Base-by-base conservation (phyloP, 53 echinoderm and acorn worm species). In the Echinometra lucunter region DNA sequence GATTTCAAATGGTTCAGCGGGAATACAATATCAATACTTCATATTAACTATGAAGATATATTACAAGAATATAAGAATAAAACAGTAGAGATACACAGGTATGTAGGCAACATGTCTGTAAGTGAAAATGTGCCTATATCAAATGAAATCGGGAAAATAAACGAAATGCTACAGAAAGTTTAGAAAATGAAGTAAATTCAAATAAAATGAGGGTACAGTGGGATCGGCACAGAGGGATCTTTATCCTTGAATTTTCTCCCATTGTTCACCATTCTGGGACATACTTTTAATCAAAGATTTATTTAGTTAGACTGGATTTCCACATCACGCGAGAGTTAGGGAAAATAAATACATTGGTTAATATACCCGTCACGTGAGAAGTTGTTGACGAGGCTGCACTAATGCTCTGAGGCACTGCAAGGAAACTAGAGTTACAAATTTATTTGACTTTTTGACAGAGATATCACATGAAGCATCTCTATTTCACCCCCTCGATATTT, bases 291-390 rank as follows among this genome's bases (percentile, higher is more conserved):
- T 42, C 17, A 18, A 12, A 42, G 42, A 78, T 78, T 78, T 78
- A 78, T 78, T 78, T 78, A 78, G 78, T 34, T 78, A 78, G 78
- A 78, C 78, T 78, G 21, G 42, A 19, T 38, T 78, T 78, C 72
- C 78, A 78, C 78, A 78, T 18, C 38, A 78, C 42, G 8, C 23
- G 38, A 78, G 40, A 78, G 78, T 78, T 78, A 38, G 42, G 38
- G 78, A 40, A 78, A 78, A 78, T 78, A 78, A 78, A 78, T 78
- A 42, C 38, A 78, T 42, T 19, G 38, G 38, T 78, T 40, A 78
- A 21, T 40, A 40, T 42, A 40, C 38, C 38, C 21, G 42, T 78
- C 42, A 78, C 21, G 78, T 78, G 78, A 78, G 78, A 78, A 78
- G 6, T 38, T 78, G 78, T 78, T 78, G 78, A 78, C 78, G 10